Conservation (phyloP, 1,140 invertebrate genomes). For the Cecropterus lyciades region DNA sequence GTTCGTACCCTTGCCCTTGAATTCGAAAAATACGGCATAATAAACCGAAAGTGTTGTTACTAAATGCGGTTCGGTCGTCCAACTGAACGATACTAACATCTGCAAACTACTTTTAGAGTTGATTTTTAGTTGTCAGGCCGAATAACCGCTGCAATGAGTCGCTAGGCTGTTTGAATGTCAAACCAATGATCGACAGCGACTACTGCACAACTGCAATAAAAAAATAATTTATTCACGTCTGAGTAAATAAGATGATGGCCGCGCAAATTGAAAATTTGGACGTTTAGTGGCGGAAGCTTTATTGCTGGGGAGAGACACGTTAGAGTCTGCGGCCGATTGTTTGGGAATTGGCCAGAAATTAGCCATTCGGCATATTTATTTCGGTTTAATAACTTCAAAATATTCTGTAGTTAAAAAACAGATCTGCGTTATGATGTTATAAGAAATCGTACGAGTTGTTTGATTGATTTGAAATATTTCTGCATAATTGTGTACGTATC, state of each 20-base stretch:
- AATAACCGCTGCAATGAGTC: slow-evolving; percentile 68
- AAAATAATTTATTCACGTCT: slow-evolving; percentile 81
- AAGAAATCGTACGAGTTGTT: too few relatives aligned
- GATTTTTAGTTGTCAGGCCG: slow-evolving; percentile 39
- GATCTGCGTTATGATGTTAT: too few relatives aligned
- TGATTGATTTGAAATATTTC: too few relatives aligned
- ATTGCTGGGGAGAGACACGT: slow-evolving; percentile 38
- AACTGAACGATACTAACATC: slow-evolving; percentile 37
- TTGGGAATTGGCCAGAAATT: slow-evolving; percentile 44
- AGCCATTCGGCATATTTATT: neutral
- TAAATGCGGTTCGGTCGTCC: slow-evolving; percentile 53
- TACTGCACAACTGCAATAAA: slow-evolving; percentile 76
- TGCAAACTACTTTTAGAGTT: slow-evolving; percentile 37
- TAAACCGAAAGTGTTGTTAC: slow-evolving; percentile 64
- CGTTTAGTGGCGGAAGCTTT: slow-evolving; percentile 52
- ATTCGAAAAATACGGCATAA: slow-evolving; percentile 73
- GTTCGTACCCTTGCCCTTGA: slow-evolving; percentile 77
- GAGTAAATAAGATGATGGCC: slow-evolving; percentile 76
- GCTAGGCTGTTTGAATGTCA: slow-evolving; percentile 83
- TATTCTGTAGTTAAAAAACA: too few relatives aligned
- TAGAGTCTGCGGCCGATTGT: slow-evolving; percentile 38
- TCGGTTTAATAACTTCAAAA: too few relatives aligned
- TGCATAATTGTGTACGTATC: too few relatives aligned
- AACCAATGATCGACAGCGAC: slow-evolving; percentile 80
- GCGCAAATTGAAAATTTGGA: slow-evolving; percentile 68